These are phyloP conservation scores for Monarcha castaneiventris DNA, from an alignment of 2,113 vertebrate genomes.

Conservation along the genomic window DNA sequence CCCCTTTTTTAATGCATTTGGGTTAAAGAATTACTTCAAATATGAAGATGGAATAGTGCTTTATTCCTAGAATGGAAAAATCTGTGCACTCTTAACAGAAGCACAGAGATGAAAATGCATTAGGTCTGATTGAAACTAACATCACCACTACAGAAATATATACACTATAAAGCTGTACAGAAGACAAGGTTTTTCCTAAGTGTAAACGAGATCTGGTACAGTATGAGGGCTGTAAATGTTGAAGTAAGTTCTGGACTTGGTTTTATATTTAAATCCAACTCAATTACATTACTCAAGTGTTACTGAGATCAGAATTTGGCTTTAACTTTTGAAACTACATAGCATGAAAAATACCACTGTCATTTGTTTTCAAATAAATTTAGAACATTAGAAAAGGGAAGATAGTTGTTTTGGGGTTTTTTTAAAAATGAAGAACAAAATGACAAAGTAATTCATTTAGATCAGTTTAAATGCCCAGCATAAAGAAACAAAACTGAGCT, in stretches of 20 bases:
- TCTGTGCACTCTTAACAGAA: neutral
- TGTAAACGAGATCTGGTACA: neutral
- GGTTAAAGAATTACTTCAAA: slow-evolving; percentile 4
- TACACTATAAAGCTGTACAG: neutral
- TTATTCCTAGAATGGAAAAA: neutral
- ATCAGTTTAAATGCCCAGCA: slow-evolving; percentile 68
- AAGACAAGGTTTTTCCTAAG: neutral
- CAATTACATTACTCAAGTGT: neutral
- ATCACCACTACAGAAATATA: neutral
- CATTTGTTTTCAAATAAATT: slow-evolving; percentile 25
- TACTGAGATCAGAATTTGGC: slow-evolving; percentile 16
- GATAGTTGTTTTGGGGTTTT: slow-evolving; percentile 36
- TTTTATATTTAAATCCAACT: neutral
- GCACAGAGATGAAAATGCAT: neutral
- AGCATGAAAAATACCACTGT: neutral
- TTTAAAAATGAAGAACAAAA: slow-evolving; percentile 69
- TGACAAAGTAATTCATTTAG: slow-evolving; percentile 71
- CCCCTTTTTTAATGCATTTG: slow-evolving; percentile 80
- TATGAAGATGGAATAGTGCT: neutral
- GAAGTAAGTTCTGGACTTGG: neutral
- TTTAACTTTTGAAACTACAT: neutral
- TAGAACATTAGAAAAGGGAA: slow-evolving; percentile 81
- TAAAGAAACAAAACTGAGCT: slow-evolving; percentile 61
- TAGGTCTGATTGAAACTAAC: neutral
- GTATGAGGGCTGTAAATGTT: neutral